phyloP scores from a whole-genome alignment of 1,140 invertebrate genomes.

The Tribolium castaneum region DNA sequence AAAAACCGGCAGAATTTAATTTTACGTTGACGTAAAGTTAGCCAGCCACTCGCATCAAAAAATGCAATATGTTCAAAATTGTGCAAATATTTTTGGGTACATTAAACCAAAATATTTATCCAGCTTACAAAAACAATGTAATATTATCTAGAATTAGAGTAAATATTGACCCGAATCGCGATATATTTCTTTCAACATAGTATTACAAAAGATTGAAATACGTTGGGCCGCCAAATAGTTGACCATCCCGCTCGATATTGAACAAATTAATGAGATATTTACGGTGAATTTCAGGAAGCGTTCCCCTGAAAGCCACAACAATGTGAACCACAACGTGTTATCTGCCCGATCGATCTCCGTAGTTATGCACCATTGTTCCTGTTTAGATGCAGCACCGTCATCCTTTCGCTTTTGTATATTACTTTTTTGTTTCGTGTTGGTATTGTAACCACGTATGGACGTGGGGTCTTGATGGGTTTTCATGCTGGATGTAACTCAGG shows the following conservation, averaged over 20 bases:
- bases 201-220: too few species aligned
- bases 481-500: conserved; percentile 32
- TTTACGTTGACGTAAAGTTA: too few species aligned
- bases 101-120: background rate
- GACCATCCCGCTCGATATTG: background rate
- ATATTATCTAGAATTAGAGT: background rate
- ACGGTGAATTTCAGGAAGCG: conserved; percentile 33
- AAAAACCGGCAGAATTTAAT: too few species aligned
- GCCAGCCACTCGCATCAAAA: too few species aligned
- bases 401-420: conserved; percentile 31
- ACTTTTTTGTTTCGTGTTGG: conserved; percentile 35
- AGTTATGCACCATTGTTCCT: conserved; percentile 33
- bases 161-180: background rate
- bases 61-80: too few species aligned
- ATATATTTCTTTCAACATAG: background rate
- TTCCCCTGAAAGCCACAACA: conserved; percentile 31
- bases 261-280: conserved; percentile 31
- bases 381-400: conserved; percentile 31
- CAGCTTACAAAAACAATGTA: background rate
- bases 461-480: conserved; percentile 34
- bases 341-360: conserved; percentile 27
- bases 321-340: conserved; percentile 7
- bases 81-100: background rate
- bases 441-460: conserved; percentile 35
- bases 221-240: background rate